These are phyloP conservation scores for Petrolisthes cinctipes DNA, from an alignment of 2,888 invertebrate species.

Conservation along the genomic window DNA sequence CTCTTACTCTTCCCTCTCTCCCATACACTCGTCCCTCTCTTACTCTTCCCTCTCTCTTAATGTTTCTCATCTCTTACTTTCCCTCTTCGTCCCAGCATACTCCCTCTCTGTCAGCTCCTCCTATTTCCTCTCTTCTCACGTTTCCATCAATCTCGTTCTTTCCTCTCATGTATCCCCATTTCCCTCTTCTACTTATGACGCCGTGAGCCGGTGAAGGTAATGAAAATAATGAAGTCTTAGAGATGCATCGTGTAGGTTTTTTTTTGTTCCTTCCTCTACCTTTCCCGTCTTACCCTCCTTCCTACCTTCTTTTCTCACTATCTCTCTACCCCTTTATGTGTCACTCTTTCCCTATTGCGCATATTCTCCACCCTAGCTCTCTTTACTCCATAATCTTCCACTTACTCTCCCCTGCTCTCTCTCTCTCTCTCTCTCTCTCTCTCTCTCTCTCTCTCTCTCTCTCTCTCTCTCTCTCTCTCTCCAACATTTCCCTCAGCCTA, in stretches of 20 bases:
- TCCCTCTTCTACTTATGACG: too few relatives aligned
- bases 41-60: background rate
- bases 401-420: too few relatives aligned
- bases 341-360: background rate
- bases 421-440: background rate
- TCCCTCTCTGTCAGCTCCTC: too few relatives aligned
- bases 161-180: too few relatives aligned
- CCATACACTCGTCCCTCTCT: background rate
- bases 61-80: background rate
- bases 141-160: too few relatives aligned
- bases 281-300: background rate
- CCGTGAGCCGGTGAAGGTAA: too few relatives aligned
- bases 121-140: too few relatives aligned
- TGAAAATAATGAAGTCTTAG: too few relatives aligned
- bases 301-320: background rate
- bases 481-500: background rate
- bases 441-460: background rate
- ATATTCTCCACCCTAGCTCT: background rate
- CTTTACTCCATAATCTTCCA: background rate
- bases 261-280: background rate
- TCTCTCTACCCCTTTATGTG: background rate
- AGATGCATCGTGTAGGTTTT: too few relatives aligned
- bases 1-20: background rate
- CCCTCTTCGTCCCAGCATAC: too few relatives aligned
- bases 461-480: background rate